These are phyloP conservation scores for Laupala kohalensis DNA, from an alignment of 1,140 invertebrate genomes.

Conservation along the genomic window DNA sequence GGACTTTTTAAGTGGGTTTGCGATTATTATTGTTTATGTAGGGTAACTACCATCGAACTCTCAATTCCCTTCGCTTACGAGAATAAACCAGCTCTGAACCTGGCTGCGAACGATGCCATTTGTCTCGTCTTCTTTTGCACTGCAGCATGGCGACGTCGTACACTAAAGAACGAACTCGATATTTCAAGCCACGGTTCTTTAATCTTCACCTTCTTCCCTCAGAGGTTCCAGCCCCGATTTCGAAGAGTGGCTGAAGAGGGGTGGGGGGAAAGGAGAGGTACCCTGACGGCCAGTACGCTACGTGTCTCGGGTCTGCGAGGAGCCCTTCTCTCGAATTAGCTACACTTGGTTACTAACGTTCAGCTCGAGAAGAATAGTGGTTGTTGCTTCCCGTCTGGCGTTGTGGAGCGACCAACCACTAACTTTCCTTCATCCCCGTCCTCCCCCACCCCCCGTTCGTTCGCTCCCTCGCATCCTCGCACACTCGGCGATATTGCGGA, in stretches of 20 bases:
- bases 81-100: no score
- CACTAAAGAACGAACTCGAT: background rate
- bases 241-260: background rate
- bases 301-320: background rate
- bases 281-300: background rate
- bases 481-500: background rate
- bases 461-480: background rate
- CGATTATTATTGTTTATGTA: no score
- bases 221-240: background rate
- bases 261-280: background rate
- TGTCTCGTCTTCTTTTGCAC: no score
- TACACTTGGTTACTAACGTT: background rate
- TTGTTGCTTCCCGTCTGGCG: no score
- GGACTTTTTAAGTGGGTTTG: no score
- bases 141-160: background rate
- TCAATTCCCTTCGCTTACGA: no score
- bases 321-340: background rate
- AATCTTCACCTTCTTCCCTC: background rate
- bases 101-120: no score
- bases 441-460: no score
- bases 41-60: no score
- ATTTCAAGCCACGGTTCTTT: background rate
- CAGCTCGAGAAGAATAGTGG: background rate
- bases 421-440: no score
- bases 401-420: no score